phyloP scores from a whole-genome alignment of 2,888 invertebrate species.

The Dicycla oo region DNA sequence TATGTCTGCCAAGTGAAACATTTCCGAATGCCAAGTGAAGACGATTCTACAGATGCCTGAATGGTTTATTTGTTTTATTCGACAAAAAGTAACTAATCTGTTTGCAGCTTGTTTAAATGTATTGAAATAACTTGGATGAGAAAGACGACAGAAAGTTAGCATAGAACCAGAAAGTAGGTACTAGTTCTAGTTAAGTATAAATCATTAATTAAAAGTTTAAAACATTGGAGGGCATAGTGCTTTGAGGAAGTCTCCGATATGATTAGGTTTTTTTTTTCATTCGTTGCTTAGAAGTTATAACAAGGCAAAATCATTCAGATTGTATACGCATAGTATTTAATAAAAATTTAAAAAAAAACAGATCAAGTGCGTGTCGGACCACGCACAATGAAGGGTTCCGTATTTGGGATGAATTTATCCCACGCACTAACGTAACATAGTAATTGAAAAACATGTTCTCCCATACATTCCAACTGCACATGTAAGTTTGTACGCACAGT shows the following conservation, averaged over 20 bases:
- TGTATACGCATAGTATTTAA: constrained; percentile 39
- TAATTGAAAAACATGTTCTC: no score
- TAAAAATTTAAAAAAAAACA: no score
- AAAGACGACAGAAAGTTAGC: neutral
- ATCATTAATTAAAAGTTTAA: constrained; percentile 3
- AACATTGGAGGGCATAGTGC: neutral
- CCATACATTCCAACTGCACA: no score
- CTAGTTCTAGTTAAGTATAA: constrained; percentile 3
- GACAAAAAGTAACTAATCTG: constrained; percentile 21
- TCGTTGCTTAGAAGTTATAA: constrained; percentile 30
- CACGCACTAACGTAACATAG: no score
- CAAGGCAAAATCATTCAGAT: constrained; percentile 47
- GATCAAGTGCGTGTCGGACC: no score
- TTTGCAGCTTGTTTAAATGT: constrained; percentile 18
- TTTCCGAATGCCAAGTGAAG: constrained; percentile 53
- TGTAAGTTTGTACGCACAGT: no score
- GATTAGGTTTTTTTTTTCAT: neutral
- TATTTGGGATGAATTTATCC: no score
- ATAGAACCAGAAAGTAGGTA: constrained; percentile 15
- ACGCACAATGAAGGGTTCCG: no score
- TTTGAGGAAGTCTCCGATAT: neutral
- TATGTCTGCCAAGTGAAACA: constrained; percentile 59
- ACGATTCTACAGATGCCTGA: constrained; percentile 36
- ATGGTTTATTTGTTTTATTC: constrained; percentile 41
- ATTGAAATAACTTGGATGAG: constrained; percentile 2